Conservation (phyloP, 2,797 vertebrate genomes). For the Melanotaenia maccullochi region DNA sequence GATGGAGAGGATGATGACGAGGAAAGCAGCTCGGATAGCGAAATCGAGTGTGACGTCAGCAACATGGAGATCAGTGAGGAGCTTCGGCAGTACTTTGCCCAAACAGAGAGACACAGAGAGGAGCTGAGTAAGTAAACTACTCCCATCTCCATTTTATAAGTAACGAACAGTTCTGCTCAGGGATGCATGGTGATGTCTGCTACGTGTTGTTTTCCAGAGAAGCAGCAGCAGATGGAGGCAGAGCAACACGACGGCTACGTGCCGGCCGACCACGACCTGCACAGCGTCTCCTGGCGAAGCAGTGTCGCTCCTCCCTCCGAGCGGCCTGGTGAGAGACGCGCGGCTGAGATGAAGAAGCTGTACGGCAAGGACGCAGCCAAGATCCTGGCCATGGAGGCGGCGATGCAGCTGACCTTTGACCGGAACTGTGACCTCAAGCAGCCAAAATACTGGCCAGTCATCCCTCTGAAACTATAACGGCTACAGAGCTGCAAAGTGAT, state of each 20-base stretch:
- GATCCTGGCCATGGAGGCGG: slow-evolving; percentile 93
- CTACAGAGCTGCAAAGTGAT: background rate
- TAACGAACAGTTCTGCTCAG: background rate
- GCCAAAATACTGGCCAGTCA: slow-evolving; percentile 97
- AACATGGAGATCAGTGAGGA: slow-evolving; percentile 98
- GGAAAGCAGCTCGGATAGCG: slow-evolving; percentile 81
- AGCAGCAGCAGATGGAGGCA: slow-evolving; percentile 90
- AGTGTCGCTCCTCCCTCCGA: slow-evolving; percentile 84
- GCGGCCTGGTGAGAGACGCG: slow-evolving; percentile 87
- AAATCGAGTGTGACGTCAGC: slow-evolving; percentile 91
- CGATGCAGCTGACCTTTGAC: slow-evolving; percentile 86
- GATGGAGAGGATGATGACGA: slow-evolving; percentile 41
- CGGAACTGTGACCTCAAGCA: slow-evolving; percentile 92
- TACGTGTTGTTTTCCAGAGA: slow-evolving; percentile 76
- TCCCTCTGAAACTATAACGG: slow-evolving; percentile 88
- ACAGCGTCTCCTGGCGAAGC: slow-evolving; percentile 58
- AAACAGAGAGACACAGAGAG: slow-evolving; percentile 90
- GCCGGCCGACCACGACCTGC: slow-evolving; percentile 89
- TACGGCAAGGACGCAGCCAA: slow-evolving; percentile 88
- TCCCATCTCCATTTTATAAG: background rate
- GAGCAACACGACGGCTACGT: slow-evolving; percentile 81
- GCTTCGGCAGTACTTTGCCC: slow-evolving; percentile 92
- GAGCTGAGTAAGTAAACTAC: slow-evolving; percentile 89
- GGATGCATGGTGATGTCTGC: background rate
- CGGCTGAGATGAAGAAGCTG: slow-evolving; percentile 90